Base-by-base conservation (phyloP, 2,797 vertebrate genomes). In the Periparus ater region DNA sequence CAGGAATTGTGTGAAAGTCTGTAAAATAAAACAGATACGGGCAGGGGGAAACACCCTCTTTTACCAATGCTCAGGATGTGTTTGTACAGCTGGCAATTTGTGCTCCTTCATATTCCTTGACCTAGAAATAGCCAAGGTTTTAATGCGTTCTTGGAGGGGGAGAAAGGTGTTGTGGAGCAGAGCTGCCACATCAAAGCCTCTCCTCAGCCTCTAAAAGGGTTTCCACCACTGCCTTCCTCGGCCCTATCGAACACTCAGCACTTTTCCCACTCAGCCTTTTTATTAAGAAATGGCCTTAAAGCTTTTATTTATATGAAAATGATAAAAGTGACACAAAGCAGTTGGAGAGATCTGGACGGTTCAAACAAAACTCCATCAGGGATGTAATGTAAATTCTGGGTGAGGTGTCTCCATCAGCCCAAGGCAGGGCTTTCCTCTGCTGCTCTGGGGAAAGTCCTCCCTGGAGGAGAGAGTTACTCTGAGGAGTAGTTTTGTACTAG, bases 101-200 rank as follows among this genome's bases (percentile, higher is more conserved):
- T 30, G 65, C 91, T 89, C 53, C 78, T 96, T 93, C 90, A 1
- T 93, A 57, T 81, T 89, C 74, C 9, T 54, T 90, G 94, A 91
- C 94, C 90, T 74, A 91, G 94, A 91, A 96, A 95, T 83, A 96
- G 91, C 93, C 94, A 95, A 84, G 54, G 14, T 88, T 96, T 97
- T 94, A 94, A 91, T 94, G 94, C 0, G 27, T 89, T 95, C 87
- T 87, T 96, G 89, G 86, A 91, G 85, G 70, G 77, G 63, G 42
- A 79, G 93, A 81, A 96, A 96, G 94, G 96, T 94, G 95, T 96
- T 76, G 67, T 78, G 83, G 95, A 96, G 70, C 88, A 23, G 80
- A 95, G 60, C 93, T 96, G 97, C 94, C 95, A 97, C 95, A 96
- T 97, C 95, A 97, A 97, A 96, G 95, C 80, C 50, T 87, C 85